These are phyloP conservation scores for Thomomys bottae DNA, from an alignment of 2,113 vertebrate genomes.

Conservation along the genomic window DNA sequence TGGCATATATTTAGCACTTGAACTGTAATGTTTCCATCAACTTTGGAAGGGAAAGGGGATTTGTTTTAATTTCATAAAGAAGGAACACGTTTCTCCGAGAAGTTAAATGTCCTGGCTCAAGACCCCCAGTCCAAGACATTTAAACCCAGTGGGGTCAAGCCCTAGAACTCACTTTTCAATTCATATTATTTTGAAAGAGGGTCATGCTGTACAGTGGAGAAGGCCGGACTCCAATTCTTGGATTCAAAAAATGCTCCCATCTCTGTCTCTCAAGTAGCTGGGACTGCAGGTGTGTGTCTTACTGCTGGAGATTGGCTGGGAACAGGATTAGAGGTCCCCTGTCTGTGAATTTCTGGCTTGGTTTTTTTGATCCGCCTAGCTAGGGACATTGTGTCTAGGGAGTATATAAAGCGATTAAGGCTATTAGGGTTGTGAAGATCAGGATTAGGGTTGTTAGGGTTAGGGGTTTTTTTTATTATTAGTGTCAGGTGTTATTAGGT, in stretches of 20 bases:
- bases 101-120: not conserved
- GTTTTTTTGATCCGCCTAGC: not conserved
- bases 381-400: not conserved
- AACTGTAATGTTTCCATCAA: not conserved
- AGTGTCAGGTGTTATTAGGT: too few relatives aligned
- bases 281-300: not conserved
- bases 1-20: not conserved
- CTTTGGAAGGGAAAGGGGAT: not conserved
- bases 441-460: too few relatives aligned
- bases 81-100: not conserved
- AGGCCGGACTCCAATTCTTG: not conserved
- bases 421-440: too few relatives aligned
- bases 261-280: not conserved
- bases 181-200: not conserved
- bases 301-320: not conserved
- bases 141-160: not conserved
- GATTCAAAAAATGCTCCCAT: not conserved
- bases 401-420: not conserved
- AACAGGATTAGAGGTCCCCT: not conserved
- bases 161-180: not conserved
- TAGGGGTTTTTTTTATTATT: too few relatives aligned
- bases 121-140: not conserved
- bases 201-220: not conserved
- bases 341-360: not conserved
- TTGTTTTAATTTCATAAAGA: constrained; percentile 12